Evolutionary conservation across 2,113 vertebrate species (phyloP).

Genomic region (Xiphophorus maculatus): DNA sequence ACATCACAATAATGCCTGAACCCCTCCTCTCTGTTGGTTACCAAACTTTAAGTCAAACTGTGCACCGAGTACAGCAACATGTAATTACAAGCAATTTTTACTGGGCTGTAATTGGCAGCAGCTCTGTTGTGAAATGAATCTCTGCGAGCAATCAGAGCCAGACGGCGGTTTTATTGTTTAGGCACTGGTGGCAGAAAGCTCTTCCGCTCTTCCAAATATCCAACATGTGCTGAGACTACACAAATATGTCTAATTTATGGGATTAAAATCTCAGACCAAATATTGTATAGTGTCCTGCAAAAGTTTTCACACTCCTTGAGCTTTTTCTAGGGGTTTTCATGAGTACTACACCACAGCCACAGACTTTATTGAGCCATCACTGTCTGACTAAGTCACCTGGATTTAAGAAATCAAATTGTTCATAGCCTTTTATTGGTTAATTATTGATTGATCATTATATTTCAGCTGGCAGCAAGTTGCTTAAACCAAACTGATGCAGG

Average conservation of each 20-base stretch:
- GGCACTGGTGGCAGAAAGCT: constrained; percentile 23
- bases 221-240: constrained; percentile 14
- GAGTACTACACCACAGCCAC: not conserved
- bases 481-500: not conserved
- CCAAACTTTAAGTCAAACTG: constrained; percentile 71
- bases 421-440: not conserved
- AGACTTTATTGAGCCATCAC: too few relatives aligned
- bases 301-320: not conserved
- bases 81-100: constrained; percentile 79
- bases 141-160: constrained; percentile 47
- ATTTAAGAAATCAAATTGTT: not conserved
- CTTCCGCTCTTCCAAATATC: constrained; percentile 19
- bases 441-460: not conserved
- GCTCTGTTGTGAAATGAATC: constrained; percentile 70
- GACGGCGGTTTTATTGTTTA: constrained; percentile 49
- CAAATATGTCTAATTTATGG: constrained; percentile 9
- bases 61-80: constrained; percentile 69
- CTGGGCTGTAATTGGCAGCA: constrained; percentile 76
- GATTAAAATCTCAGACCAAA: not conserved
- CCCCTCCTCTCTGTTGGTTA: constrained; percentile 51
- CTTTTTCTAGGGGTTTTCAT: not conserved
- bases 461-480: not conserved
- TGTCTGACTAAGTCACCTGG: not conserved
- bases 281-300: not conserved
- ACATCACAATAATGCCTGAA: constrained; percentile 26